Percentiles rank a stretch among this genome's conserved stretches.
Conservation (phyloP, 1,140 invertebrate species). For the Diorhabda carinulata region DNA sequence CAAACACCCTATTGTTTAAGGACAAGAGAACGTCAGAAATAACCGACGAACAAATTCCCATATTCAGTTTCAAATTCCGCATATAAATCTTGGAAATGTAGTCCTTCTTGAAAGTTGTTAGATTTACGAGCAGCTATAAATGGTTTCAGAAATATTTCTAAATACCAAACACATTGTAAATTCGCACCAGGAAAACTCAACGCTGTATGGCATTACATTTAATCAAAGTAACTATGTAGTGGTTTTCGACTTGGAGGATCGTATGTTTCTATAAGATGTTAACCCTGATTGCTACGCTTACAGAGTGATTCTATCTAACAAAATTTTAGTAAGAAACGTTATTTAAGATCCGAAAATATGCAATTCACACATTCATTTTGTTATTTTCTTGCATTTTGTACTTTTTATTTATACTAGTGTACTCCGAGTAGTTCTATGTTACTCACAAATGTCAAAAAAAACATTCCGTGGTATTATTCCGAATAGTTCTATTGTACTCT, state of each 20-base stretch:
- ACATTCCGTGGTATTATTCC: too few relatives aligned
- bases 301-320: constrained; percentile 11
- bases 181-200: constrained; percentile 16
- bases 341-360: too few relatives aligned
- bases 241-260: constrained; percentile 26
- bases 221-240: constrained; percentile 19
- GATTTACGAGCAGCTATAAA: constrained; percentile 20
- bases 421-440: too few relatives aligned
- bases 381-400: too few relatives aligned
- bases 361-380: too few relatives aligned
- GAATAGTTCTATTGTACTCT: too few relatives aligned
- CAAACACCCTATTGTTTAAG: too few relatives aligned
- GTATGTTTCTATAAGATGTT: constrained; percentile 24
- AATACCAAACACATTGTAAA: constrained; percentile 22
- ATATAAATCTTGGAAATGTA: constrained; percentile 19
- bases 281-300: constrained; percentile 29
- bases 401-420: too few relatives aligned
- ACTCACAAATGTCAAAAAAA: too few relatives aligned
- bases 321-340: too few relatives aligned
- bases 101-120: constrained; percentile 16
- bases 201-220: constrained; percentile 15
- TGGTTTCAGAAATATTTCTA: constrained; percentile 22
- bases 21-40: too few relatives aligned
- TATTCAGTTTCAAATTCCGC: constrained; percentile 16
- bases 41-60: constrained; percentile 11